phyloP scores from a whole-genome alignment of 1,140 invertebrate species.

The Amphibalanus amphitrite region DNA sequence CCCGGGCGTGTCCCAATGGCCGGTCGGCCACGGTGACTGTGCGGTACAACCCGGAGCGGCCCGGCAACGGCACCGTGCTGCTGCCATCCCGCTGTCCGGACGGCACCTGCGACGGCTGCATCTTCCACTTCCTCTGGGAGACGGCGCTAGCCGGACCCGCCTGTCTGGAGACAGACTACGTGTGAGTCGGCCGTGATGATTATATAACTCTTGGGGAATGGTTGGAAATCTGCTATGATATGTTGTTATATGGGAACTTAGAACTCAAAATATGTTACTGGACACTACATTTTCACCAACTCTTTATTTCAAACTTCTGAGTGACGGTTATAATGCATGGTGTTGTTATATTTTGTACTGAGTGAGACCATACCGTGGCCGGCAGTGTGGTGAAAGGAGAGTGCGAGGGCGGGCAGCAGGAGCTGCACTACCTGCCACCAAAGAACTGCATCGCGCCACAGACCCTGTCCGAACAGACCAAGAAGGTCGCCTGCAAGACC shows the following conservation, averaged over 20 bases:
- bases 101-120: conserved; percentile 44
- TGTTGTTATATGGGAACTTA: too few relatives aligned
- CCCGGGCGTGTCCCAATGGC: conserved; percentile 34
- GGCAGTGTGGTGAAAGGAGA: conserved; percentile 35
- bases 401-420: conserved; percentile 34
- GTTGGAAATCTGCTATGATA: too few relatives aligned
- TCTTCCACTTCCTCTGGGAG: conserved; percentile 39
- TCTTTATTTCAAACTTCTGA: too few relatives aligned
- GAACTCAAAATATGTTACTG: too few relatives aligned
- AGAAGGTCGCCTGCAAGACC: conserved; percentile 21
- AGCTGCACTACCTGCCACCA: conserved; percentile 34
- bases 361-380: not conserved
- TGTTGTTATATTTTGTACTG: too few relatives aligned
- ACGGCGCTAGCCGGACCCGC: conserved; percentile 34
- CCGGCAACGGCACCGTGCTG: conserved; percentile 25
- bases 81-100: conserved; percentile 37
- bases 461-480: conserved; percentile 17
- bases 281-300: too few relatives aligned
- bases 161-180: conserved; percentile 32
- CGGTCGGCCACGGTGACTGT: conserved; percentile 35
- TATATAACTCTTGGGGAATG: too few relatives aligned
- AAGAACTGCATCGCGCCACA: conserved; percentile 25
- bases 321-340: too few relatives aligned
- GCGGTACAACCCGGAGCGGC: conserved; percentile 27
- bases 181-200: conserved; percentile 19